Percentiles rank a stretch among this genome's conserved stretches.
These are phyloP conservation scores for Tupiocoris notatus DNA, from an alignment of 2,888 invertebrate species.

Conservation along the genomic window DNA sequence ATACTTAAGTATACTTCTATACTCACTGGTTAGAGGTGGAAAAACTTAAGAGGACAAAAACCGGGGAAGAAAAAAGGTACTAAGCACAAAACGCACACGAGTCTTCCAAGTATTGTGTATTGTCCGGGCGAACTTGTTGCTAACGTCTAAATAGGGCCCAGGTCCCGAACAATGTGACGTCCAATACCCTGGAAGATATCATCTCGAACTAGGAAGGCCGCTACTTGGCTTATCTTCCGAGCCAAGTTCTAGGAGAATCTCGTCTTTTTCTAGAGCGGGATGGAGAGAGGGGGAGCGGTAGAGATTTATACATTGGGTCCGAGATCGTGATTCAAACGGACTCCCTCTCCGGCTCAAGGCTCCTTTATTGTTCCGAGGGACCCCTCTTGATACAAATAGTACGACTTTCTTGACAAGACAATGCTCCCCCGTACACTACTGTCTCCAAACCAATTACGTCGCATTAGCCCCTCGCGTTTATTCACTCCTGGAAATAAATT, in stretches of 20 bases:
- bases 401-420: constrained; percentile 37
- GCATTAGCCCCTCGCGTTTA: constrained; percentile 43
- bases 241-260: neutral
- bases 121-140: constrained; percentile 35
- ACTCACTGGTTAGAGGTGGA: no score
- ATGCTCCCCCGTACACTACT: constrained; percentile 42
- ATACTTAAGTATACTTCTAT: no score
- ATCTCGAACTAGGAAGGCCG: constrained; percentile 32
- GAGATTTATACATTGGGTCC: constrained; percentile 42
- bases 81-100: neutral
- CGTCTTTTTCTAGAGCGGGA: neutral
- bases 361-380: constrained; percentile 27
- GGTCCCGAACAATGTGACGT: constrained; percentile 39
- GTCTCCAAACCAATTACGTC: constrained; percentile 43
- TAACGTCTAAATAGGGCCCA: constrained; percentile 44
- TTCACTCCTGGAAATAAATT: constrained; percentile 39
- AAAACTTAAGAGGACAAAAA: no score
- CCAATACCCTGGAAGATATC: constrained; percentile 29
- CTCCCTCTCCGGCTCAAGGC: neutral
- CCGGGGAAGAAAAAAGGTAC: no score
- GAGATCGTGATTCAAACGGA: constrained; percentile 42
- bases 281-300: neutral
- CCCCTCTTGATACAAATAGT: constrained; percentile 42
- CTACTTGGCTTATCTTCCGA: neutral
- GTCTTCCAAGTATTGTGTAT: constrained; percentile 3